Conservation (phyloP, 2,113 vertebrate genomes). For the Phyllostomus hastatus region DNA sequence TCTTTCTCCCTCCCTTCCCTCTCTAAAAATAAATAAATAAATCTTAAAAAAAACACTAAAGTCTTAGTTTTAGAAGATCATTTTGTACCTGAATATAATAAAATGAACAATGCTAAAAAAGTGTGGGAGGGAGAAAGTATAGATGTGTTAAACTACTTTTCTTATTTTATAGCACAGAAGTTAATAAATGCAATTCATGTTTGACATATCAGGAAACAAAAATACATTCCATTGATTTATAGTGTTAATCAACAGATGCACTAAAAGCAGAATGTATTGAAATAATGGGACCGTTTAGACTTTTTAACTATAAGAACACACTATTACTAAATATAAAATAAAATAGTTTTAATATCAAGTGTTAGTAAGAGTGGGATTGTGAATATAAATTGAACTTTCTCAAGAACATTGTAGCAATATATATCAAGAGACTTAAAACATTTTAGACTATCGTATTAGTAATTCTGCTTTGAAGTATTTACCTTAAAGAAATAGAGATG, state of each 20-base stretch:
- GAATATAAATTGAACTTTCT: conserved; percentile 24
- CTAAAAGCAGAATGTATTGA: background rate
- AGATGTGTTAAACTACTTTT: background rate
- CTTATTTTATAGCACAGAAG: background rate
- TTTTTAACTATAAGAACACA: background rate
- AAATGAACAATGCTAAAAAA: background rate
- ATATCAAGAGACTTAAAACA: background rate
- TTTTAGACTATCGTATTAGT: background rate
- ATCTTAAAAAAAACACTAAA: too few species aligned
- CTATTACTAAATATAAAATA: conserved; percentile 1
- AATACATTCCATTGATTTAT: background rate
- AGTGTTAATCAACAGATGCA: background rate
- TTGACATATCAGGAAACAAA: background rate
- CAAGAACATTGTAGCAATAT: background rate
- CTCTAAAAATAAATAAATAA: too few species aligned
- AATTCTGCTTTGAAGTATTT: conserved; percentile 38
- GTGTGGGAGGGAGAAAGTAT: background rate
- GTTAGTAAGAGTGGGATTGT: background rate
- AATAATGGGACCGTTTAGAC: background rate
- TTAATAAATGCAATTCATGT: background rate
- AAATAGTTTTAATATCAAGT: background rate
- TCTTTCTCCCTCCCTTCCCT: too few species aligned
- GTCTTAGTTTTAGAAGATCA: background rate
- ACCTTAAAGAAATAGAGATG: background rate
- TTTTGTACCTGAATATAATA: background rate